These are phyloP conservation scores for Troides helena DNA, from an alignment of 2,888 invertebrate species.

Conservation along the genomic window DNA sequence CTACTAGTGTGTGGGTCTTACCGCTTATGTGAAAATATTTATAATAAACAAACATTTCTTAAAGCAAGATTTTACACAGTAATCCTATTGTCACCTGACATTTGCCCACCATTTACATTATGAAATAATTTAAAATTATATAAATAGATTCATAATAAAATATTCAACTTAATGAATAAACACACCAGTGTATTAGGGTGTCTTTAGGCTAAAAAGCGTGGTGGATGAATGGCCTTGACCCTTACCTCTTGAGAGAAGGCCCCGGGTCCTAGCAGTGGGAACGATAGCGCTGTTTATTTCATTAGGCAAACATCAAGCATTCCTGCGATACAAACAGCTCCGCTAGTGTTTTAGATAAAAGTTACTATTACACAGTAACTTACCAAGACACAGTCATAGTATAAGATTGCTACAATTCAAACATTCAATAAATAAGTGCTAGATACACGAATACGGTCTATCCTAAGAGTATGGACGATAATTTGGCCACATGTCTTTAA, in stretches of 20 bases:
- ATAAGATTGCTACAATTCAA: constrained; percentile 9
- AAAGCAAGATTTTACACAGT: constrained; percentile 3
- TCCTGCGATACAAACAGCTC: constrained; percentile 8
- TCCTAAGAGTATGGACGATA: constrained; percentile 65
- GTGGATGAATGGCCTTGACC: too few species aligned
- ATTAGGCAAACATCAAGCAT: constrained; percentile 20
- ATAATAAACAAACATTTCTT: constrained; percentile 1
- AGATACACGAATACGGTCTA: constrained; percentile 36
- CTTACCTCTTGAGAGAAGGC: too few species aligned
- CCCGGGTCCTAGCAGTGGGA: too few species aligned
- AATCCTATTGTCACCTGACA: background rate
- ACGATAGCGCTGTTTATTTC: background rate
- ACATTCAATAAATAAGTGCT: constrained; percentile 32
- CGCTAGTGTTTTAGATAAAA: constrained; percentile 11
- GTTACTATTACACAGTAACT: constrained; percentile 25
- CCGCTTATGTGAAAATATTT: constrained; percentile 2
- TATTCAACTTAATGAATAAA: background rate
- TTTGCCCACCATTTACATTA: constrained; percentile 7
- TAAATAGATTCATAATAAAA: constrained; percentile 3
- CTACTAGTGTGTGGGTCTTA: constrained; percentile 24
- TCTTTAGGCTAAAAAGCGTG: background rate
- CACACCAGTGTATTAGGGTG: background rate
- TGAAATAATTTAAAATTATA: background rate
- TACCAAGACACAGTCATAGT: constrained; percentile 19
- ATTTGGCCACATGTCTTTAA: constrained; percentile 75